These are phyloP conservation scores for Pelecanus crispus DNA, from an alignment of 2,113 vertebrate species.

Conservation along the genomic window DNA sequence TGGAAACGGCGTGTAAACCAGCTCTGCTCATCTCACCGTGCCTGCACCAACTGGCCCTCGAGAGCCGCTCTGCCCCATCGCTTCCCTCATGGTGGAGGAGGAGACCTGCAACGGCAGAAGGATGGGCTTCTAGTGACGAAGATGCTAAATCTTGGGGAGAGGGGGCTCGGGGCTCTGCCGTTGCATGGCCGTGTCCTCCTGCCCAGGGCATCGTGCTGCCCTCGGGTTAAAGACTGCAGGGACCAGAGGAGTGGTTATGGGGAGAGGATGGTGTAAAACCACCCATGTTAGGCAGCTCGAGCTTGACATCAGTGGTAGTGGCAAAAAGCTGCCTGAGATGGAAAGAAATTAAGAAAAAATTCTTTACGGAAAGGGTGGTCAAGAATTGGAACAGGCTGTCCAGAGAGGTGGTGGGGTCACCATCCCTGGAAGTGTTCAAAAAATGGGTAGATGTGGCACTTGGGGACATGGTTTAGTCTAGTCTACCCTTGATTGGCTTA, in stretches of 20 bases:
- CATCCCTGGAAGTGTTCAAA: too few species aligned
- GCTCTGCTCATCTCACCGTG: neutral
- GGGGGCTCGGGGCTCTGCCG: neutral
- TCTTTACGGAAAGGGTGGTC: too few species aligned
- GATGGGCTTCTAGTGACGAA: neutral
- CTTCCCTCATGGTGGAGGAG: neutral
- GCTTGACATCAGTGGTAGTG: neutral
- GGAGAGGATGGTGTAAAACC: neutral
- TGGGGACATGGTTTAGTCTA: too few species aligned
- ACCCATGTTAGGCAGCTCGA: neutral
- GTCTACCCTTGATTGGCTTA: too few species aligned
- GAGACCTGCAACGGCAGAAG: neutral
- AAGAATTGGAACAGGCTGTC: too few species aligned
- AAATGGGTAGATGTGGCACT: too few species aligned
- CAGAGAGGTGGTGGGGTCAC: too few species aligned
- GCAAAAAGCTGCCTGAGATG: neutral
- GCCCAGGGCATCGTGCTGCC: neutral
- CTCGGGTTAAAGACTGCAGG: neutral
- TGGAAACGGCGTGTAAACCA: neutral
- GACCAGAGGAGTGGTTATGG: fast-evolving
- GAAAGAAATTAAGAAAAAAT: too few species aligned
- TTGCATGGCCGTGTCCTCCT: fast-evolving
- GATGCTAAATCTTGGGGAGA: neutral
- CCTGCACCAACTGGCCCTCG: neutral
- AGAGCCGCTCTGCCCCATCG: neutral